Percentiles rank a stretch among this genome's conserved stretches.
Conservation (phyloP, 2,888 invertebrate species). For the Limnephilus rhombicus region DNA sequence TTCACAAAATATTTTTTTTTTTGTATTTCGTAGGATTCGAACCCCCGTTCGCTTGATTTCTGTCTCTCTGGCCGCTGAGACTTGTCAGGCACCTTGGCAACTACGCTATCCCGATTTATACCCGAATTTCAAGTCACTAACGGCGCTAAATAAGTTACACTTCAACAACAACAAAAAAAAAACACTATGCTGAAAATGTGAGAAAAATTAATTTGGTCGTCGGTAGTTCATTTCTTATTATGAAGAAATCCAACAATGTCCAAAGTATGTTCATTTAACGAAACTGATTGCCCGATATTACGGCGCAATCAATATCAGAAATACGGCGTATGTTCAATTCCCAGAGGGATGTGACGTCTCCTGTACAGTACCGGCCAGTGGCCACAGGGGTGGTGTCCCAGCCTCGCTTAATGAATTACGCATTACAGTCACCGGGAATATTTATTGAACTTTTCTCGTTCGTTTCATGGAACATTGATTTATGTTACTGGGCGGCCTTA, state of each 20-base stretch:
- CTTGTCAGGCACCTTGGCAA: too few relatives aligned
- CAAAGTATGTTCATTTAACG: neutral
- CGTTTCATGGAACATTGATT: conserved; percentile 1
- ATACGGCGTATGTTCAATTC: conserved; percentile 44
- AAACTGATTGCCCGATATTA: conserved; percentile 27
- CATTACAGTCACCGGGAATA: neutral
- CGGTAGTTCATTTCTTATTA: too few relatives aligned
- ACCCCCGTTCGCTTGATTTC: too few relatives aligned
- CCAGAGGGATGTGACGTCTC: conserved; percentile 43
- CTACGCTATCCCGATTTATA: too few relatives aligned
- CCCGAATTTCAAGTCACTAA: too few relatives aligned
- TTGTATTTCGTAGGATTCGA: too few relatives aligned
- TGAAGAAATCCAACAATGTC: neutral
- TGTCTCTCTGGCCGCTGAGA: too few relatives aligned
- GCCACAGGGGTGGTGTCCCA: neutral
- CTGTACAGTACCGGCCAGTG: neutral
- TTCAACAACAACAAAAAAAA: too few relatives aligned
- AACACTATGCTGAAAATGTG: too few relatives aligned
- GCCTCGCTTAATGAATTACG: conserved; percentile 17
- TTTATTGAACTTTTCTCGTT: conserved; percentile 30
- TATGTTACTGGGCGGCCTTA: neutral
- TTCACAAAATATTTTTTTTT: too few relatives aligned
- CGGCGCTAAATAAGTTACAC: too few relatives aligned
- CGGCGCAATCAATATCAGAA: conserved; percentile 49
- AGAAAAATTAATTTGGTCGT: too few relatives aligned